A percentile compares a stretch with the other conserved stretches of the same genome.
Conservation (phyloP, 92 coral and sea anemone genomes). For the Bergia puertoricense region DNA sequence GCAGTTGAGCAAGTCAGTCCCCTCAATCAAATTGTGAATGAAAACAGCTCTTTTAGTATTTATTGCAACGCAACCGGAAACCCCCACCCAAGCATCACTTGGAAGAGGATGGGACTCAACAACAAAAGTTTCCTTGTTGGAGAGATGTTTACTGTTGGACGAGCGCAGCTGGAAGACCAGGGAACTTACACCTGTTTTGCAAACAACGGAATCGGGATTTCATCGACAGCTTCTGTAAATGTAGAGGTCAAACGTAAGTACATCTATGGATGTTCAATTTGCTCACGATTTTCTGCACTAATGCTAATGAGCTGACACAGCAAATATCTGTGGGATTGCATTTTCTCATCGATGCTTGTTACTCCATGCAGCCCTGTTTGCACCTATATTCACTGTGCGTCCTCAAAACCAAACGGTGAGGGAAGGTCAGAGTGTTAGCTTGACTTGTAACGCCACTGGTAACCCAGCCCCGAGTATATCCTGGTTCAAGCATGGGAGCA, state of each 20-base stretch:
- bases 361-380: not conserved
- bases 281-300: conserved; percentile 14
- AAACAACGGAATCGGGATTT: not conserved
- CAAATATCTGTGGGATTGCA: too few species aligned
- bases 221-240: not conserved
- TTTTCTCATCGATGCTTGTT: not conserved
- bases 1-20: conserved; percentile 26
- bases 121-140: conserved; percentile 28
- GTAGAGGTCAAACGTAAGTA: conserved; percentile 18
- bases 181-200: conserved; percentile 1
- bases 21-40: conserved; percentile 30
- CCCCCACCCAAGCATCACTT: not conserved
- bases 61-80: conserved; percentile 59
- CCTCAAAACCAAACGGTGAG: conserved; percentile 27
- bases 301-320: too few species aligned
- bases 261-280: not conserved
- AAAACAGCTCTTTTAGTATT: conserved; percentile 38
- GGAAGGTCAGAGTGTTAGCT: conserved; percentile 27
- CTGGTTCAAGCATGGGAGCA: conserved; percentile 36
- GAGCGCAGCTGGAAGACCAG: conserved; percentile 20
- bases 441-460: conserved; percentile 10
- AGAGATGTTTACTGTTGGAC: not conserved
- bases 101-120: conserved; percentile 37
- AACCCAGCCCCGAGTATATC: conserved; percentile 36
- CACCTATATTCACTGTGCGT: not conserved